phyloP scores from a whole-genome alignment of 2,797 vertebrate genomes.

The Myioborus melanocephalus region DNA sequence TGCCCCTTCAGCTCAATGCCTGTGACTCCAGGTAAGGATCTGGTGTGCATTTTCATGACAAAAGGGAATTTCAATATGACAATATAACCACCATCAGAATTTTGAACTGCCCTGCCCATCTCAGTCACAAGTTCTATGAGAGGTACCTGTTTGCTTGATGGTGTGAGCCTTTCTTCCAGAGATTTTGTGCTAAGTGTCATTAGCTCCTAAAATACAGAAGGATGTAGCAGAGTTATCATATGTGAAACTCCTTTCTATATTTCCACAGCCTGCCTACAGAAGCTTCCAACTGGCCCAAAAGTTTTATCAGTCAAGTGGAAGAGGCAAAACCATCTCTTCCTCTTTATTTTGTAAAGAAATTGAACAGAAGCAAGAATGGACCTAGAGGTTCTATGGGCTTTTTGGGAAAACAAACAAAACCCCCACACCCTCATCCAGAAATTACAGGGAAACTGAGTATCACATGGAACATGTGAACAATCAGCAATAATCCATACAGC shows the following conservation, averaged over 20 bases:
- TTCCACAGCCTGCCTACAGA: background rate
- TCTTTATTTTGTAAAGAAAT: background rate
- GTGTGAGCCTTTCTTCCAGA: conserved; percentile 84
- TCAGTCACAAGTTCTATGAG: background rate
- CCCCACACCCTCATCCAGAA: background rate
- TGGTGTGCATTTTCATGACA: background rate
- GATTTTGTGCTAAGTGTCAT: conserved; percentile 85
- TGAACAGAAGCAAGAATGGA: background rate
- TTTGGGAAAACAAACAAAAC: background rate
- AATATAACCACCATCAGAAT: background rate
- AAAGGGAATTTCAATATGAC: background rate
- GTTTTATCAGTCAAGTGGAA: background rate
- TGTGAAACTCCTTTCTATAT: background rate
- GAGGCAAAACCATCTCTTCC: background rate
- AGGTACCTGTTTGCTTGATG: conserved; percentile 87
- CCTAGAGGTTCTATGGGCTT: background rate
- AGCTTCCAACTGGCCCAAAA: background rate
- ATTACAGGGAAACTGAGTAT: background rate
- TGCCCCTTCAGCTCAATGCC: background rate
- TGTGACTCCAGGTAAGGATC: background rate
- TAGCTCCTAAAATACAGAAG: conserved; percentile 81
- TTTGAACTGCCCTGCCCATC: background rate
- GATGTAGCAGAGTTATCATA: background rate
- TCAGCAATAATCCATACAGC: background rate
- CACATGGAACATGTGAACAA: background rate